Conservation (phyloP, 30 jellyfish, hydroid and myxozoan genomes). For the Morbakka virulenta region DNA sequence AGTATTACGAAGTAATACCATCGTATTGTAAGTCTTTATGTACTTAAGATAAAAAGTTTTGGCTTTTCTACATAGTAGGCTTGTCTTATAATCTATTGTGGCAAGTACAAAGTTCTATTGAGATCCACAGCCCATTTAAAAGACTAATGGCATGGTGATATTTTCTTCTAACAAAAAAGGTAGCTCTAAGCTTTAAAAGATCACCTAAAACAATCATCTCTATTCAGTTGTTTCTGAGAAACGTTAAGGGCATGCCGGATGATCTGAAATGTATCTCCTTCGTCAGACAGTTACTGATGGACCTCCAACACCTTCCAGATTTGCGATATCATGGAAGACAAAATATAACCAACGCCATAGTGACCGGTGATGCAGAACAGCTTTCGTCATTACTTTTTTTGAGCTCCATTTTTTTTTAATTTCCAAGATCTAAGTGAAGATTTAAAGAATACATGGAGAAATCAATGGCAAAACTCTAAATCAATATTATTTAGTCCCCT, state of each 20-base stretch:
- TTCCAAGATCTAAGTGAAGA: no score
- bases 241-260: background rate
- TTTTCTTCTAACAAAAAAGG: background rate
- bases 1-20: background rate
- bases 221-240: background rate
- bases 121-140: background rate
- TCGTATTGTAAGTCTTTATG: background rate
- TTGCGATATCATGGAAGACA: no score
- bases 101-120: background rate
- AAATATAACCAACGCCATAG: no score
- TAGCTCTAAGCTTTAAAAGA: background rate
- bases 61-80: background rate
- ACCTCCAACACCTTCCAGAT: no score
- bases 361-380: no score
- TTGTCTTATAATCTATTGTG: background rate
- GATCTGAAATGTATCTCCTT: no score
- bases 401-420: no score
- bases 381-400: no score
- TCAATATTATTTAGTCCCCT: no score
- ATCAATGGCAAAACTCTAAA: no score
- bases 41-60: background rate
- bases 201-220: background rate
- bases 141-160: background rate
- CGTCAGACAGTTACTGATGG: no score
- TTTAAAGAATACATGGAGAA: no score